Evolutionary conservation across 2,113 vertebrate genomes (phyloP), one percentile per base, ranked within the genome.

Genomic region (Labrus mixtus): DNA sequence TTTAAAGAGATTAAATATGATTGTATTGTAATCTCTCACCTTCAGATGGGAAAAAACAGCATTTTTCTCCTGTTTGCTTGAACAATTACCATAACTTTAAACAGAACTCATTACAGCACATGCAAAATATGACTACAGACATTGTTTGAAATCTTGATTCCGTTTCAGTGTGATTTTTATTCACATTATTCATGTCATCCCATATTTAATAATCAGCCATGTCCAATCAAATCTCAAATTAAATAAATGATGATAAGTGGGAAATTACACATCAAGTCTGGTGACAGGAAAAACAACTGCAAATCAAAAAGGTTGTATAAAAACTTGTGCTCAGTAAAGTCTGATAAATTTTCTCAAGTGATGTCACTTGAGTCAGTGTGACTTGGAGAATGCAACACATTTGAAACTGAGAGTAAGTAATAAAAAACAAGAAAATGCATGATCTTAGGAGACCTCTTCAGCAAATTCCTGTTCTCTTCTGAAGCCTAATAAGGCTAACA

Each of bases 1-100:
- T 65, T 70, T 37, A 70, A 13, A 16, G 25, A 41, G 15, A 80
- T 68, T 33, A 22, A 22, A 67, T 55, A 17, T 73, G 23, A 57
- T 23, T 57, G 10, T 53, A 8, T 48, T 67, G 16, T 60, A 46
- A 54, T 54, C 16, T 48, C 20, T 46, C 12, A 6, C 46, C 1
- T 61, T 39, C n/a, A 50, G 20, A 10, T 48, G 41, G 57, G 29
- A 68, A 62, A 62, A 41, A 41, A 25, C 10, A 29, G 16, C 9
- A 17, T 51, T 12, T 41, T 57, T 56, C 3, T 36, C n/a, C 4
- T 22, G 12, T 29, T 53, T 19, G 20, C 54, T 25, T 8, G 9
- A 48, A n/a, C 8, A 51, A 9, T 51, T 9, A 20, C 8, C 19
- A 7, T 48, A 17, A 8, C 16, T 8, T 19, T 48, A 17, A 46